Conservation (phyloP, 2,888 invertebrate species). For the Phania funesta region DNA sequence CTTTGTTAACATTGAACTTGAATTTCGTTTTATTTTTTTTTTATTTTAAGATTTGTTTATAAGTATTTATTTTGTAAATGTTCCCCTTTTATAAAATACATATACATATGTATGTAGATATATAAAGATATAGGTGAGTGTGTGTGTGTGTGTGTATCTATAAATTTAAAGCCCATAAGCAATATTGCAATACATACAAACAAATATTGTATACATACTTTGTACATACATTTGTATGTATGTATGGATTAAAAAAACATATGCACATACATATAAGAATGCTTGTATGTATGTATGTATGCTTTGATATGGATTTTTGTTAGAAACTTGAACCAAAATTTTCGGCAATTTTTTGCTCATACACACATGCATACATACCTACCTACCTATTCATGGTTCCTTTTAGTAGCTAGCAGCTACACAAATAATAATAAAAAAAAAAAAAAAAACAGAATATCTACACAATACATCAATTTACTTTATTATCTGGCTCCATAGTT, state of each 20-base stretch:
- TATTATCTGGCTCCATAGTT: not conserved
- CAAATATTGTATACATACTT: not conserved
- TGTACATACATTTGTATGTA: not conserved
- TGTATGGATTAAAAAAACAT: not conserved
- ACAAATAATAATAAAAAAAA: slow-evolving; percentile 10
- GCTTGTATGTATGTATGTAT: not conserved
- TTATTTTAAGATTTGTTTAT: not conserved
- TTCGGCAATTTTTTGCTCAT: slow-evolving; percentile 28
- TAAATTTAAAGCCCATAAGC: not conserved
- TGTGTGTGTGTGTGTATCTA: not conserved
- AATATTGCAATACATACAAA: not conserved
- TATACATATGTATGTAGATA: not conserved
- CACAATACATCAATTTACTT: slow-evolving; percentile 46
- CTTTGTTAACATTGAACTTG: slow-evolving; percentile 62
- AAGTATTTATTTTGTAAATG: not conserved
- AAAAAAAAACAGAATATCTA: slow-evolving; percentile 20
- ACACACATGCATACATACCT: not conserved
- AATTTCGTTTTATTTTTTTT: slow-evolving; percentile 31
- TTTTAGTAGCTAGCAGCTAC: slow-evolving; percentile 28
- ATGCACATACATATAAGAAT: not conserved
- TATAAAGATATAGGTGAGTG: not conserved
- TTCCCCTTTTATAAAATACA: not conserved
- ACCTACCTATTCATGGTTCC: slow-evolving; percentile 1
- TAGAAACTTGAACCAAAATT: slow-evolving; percentile 32
- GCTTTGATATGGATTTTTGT: slow-evolving; percentile 12